Conservation (phyloP, 2,113 vertebrate genomes). For the Phaethon lepturus region DNA sequence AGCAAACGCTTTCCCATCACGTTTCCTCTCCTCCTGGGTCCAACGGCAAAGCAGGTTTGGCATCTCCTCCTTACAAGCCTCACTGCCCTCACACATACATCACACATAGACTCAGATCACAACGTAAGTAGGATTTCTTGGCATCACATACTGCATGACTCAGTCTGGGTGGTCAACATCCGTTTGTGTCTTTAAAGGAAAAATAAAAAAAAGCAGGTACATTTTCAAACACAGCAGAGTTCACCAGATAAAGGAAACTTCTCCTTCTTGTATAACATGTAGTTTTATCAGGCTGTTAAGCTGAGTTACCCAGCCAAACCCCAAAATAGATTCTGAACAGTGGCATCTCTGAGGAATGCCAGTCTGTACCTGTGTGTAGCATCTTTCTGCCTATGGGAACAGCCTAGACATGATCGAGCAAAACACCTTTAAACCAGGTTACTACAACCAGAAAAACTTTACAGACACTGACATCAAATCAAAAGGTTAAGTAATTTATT, state of each 20-base stretch:
- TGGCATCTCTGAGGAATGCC: not conserved
- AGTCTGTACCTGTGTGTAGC: not conserved
- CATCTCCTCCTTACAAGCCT: not conserved
- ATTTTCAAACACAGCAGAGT: not conserved
- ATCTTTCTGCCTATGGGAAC: not conserved
- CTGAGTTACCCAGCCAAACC: not conserved
- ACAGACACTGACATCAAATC: not conserved
- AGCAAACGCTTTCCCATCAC: not conserved
- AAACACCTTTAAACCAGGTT: not conserved
- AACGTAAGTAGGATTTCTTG: conserved; percentile 11
- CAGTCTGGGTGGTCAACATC: not conserved
- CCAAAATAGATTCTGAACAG: not conserved
- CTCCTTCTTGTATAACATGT: not conserved
- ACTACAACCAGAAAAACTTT: not conserved
- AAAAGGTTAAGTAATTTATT: not conserved
- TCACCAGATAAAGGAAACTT: not conserved
- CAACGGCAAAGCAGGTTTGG: not conserved
- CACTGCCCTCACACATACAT: not conserved
- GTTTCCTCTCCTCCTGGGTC: not conserved
- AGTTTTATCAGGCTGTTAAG: not conserved
- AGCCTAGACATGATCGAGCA: not conserved
- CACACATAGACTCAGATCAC: not conserved
- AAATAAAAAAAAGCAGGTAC: not conserved
- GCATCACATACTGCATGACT: not conserved
- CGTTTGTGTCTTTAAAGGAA: not conserved